Evolutionary conservation across 2,113 vertebrate species (phyloP).

Genomic region (Irena cyanogastra): DNA sequence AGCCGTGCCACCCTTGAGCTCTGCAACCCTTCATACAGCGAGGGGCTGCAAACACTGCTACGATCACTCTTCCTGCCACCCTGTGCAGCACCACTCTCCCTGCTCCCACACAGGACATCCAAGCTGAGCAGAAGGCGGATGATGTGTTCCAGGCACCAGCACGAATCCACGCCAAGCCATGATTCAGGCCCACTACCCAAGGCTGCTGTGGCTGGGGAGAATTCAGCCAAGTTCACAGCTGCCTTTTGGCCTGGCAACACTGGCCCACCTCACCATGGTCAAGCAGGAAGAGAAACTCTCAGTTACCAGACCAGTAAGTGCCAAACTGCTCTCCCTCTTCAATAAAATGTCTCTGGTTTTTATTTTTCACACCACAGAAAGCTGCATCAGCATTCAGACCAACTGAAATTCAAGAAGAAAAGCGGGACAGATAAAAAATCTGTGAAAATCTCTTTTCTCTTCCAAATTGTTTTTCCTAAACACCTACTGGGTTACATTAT

Average conservation of each 20-base stretch:
- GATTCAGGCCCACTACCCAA: not conserved
- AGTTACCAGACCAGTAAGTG: not conserved
- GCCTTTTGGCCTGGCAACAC: not conserved
- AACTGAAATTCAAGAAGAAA: not conserved
- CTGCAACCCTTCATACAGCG: not conserved
- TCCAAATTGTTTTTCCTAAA: not conserved
- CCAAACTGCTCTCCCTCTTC: not conserved
- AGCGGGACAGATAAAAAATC: not conserved
- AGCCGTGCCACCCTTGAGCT: not conserved
- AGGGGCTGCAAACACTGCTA: not conserved
- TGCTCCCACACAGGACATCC: not conserved
- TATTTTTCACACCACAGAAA: not conserved
- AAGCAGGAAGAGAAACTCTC: not conserved
- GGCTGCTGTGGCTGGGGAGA: not conserved
- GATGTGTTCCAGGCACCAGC: not conserved
- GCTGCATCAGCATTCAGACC: not conserved
- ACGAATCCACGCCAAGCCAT: rapidly evolving
- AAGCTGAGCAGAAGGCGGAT: not conserved
- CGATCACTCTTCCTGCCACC: not conserved
- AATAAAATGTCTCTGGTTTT: not conserved
- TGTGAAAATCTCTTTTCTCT: not conserved
- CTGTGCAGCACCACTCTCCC: rapidly evolving
- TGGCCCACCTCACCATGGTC: not conserved
- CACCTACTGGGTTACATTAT: not conserved
- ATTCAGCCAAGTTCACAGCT: not conserved